A percentile compares a stretch with the other conserved stretches of the same genome.
phyloP scores from a whole-genome alignment of 2,888 invertebrate species.

The Hymenopus coronatus region DNA sequence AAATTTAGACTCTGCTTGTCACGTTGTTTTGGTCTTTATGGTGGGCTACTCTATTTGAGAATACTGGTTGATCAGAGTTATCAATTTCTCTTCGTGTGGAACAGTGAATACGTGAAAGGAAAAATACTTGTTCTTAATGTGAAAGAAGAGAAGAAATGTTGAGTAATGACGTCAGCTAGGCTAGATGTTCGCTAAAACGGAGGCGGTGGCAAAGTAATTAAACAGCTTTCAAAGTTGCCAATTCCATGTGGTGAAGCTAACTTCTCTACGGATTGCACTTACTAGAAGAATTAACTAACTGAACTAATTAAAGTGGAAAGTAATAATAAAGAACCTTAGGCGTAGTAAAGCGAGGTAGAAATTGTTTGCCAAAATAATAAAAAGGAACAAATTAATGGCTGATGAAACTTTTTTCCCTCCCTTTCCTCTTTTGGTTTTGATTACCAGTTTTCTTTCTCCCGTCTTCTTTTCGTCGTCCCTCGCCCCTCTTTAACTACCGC shows the following conservation, averaged over 20 bases:
- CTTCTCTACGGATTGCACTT: neutral
- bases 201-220: neutral
- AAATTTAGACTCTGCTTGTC: too few species aligned
- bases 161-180: too few species aligned
- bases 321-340: neutral
- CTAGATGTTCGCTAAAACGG: too few species aligned
- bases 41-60: too few species aligned
- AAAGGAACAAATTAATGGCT: neutral
- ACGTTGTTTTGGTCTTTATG: too few species aligned
- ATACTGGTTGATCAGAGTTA: too few species aligned
- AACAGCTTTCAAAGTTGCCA: neutral
- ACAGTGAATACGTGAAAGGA: too few species aligned
- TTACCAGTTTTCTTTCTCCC: neutral
- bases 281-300: neutral
- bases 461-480: neutral
- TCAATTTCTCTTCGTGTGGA: too few species aligned
- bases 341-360: neutral
- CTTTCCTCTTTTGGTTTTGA: neutral
- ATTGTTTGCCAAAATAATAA: neutral
- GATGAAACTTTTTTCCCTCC: neutral
- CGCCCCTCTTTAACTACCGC: neutral
- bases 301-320: neutral
- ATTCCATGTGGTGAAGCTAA: neutral
- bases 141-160: too few species aligned
- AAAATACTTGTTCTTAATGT: too few species aligned